phyloP scores from a whole-genome alignment of 2,888 invertebrate genomes.

The Acronicta leporina region DNA sequence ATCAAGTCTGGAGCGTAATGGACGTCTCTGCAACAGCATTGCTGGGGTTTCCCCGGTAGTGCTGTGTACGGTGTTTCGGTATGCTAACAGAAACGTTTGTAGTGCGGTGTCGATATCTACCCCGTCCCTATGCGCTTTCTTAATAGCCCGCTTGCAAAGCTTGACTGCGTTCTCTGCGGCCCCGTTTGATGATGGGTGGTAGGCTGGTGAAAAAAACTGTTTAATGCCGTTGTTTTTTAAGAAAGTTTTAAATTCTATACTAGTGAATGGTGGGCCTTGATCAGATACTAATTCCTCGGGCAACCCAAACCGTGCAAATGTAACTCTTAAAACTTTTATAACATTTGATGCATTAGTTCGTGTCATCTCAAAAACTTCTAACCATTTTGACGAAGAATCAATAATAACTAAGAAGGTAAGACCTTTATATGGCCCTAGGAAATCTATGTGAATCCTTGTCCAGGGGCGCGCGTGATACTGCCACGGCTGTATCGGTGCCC shows the following conservation, averaged over 20 bases:
- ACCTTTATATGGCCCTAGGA: background rate
- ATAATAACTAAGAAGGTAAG: background rate
- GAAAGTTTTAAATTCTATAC: background rate
- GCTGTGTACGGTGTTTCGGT: too few species aligned
- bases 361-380: slow-evolving; percentile 11
- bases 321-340: slow-evolving; percentile 4
- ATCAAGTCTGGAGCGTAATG: too few species aligned
- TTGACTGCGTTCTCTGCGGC: slow-evolving; percentile 21
- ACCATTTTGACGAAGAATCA: slow-evolving; percentile 3
- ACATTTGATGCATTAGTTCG: slow-evolving; percentile 5
- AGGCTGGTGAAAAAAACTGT: slow-evolving; percentile 7
- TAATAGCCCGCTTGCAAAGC: slow-evolving; percentile 15
- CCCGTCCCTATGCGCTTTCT: slow-evolving; percentile 16
- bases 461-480: background rate
- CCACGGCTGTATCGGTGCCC: slow-evolving; percentile 1
- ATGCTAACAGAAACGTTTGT: too few species aligned
- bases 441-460: slow-evolving; percentile 2
- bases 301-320: slow-evolving; percentile 8
- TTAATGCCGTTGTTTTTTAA: slow-evolving; percentile 4
- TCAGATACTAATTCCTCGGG: slow-evolving; percentile 15
- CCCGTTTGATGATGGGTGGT: slow-evolving; percentile 29
- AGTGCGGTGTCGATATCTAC: slow-evolving; percentile 13
- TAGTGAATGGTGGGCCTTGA: slow-evolving; percentile 8
- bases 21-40: too few species aligned
- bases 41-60: too few species aligned